A percentile compares a stretch with the other conserved stretches of the same genome.
phyloP scores from a whole-genome alignment of 2,113 vertebrate genomes.

The Catharus minimus region DNA sequence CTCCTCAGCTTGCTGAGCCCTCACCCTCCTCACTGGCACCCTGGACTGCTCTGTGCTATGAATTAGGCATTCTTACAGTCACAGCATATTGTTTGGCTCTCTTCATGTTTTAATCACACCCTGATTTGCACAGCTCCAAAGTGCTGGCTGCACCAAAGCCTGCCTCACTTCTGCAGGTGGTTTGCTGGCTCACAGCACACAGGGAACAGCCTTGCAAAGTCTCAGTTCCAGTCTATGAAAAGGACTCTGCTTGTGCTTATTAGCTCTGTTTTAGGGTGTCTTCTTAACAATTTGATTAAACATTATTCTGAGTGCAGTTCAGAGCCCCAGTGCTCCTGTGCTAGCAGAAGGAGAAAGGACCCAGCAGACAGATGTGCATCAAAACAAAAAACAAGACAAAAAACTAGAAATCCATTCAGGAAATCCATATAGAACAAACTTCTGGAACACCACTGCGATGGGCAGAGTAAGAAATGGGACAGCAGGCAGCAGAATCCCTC shows the following conservation, averaged over 20 bases:
- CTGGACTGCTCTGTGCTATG: background rate
- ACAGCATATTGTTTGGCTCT: background rate
- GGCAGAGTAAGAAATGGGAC: background rate
- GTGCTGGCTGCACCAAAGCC: background rate
- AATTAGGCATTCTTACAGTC: background rate
- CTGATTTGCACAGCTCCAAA: background rate
- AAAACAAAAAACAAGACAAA: background rate
- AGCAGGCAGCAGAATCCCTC: background rate
- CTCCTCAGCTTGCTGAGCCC: background rate
- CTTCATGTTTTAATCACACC: background rate
- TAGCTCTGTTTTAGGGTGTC: background rate
- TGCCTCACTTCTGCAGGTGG: background rate
- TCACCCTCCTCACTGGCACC: background rate
- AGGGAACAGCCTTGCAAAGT: background rate
- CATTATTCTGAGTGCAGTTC: background rate
- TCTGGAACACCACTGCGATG: background rate
- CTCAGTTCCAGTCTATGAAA: background rate
- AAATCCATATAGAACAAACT: background rate
- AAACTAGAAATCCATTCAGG: background rate
- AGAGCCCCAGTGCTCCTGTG: background rate
- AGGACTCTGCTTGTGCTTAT: background rate
- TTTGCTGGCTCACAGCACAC: background rate
- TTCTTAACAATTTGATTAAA: background rate
- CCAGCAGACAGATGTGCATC: background rate
- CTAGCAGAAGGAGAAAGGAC: background rate